These are phyloP conservation scores for Drosophila ogumai DNA, from an alignment of 1,140 invertebrate genomes.

Conservation along the genomic window DNA sequence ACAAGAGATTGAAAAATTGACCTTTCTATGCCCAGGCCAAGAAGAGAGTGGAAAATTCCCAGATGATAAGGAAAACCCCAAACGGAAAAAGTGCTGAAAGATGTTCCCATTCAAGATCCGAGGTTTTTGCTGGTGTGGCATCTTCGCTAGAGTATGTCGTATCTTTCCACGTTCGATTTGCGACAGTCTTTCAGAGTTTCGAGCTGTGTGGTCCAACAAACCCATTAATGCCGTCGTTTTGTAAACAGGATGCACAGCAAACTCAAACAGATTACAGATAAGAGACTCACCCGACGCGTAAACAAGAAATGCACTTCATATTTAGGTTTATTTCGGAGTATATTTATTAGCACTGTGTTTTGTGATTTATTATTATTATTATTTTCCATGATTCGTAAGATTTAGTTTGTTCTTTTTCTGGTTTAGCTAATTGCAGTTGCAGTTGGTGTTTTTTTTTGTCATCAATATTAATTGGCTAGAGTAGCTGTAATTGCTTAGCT, in stretches of 20 bases:
- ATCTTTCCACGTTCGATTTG: conserved; percentile 2
- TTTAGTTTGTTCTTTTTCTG: conserved; percentile 27
- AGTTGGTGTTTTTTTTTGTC: conserved; percentile 17
- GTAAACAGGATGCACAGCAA: conserved; percentile 24
- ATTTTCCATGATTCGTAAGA: conserved; percentile 59
- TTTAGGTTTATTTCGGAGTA: conserved; percentile 66
- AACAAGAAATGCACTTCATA: conserved; percentile 36
- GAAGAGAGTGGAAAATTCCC: conserved; percentile 66
- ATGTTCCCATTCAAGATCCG: conserved; percentile 46
- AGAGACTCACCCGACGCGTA: conserved; percentile 6
- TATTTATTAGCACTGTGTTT: conserved; percentile 55
- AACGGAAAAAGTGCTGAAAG: conserved; percentile 28
- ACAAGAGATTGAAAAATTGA: conserved; percentile 17
- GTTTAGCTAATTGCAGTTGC: conserved; percentile 37
- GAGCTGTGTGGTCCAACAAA: conserved; percentile 39
- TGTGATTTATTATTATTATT: conserved; percentile 50
- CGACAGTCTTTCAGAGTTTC: conserved; percentile 5
- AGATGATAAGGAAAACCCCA: conserved; percentile 52
- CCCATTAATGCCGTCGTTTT: conserved; percentile 41
- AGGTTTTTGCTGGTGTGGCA: conserved; percentile 28
- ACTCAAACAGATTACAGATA: conserved; percentile 14
- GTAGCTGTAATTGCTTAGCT: conserved; percentile 36
- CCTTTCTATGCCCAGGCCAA: conserved; percentile 18
- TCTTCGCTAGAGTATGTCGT: neutral
- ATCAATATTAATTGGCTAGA: conserved; percentile 44